phyloP scores from a whole-genome alignment of 2,888 invertebrate species.

The Ochropleura leucogaster region DNA sequence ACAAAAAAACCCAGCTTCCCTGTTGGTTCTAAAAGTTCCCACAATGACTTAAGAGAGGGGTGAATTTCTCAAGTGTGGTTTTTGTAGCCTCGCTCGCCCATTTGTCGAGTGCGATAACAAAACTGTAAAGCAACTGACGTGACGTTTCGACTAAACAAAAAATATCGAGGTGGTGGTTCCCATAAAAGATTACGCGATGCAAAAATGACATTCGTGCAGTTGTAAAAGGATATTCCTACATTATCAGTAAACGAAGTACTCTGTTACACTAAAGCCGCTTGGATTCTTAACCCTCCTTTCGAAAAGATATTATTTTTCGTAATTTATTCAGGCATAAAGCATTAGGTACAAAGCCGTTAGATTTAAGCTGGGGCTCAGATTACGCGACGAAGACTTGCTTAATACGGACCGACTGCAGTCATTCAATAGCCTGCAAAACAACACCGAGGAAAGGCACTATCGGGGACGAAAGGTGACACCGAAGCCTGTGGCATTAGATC shows the following conservation, averaged over 20 bases:
- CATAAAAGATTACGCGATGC: constrained; percentile 13
- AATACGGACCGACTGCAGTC: constrained; percentile 85
- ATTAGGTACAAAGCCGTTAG: constrained; percentile 84
- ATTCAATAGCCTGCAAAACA: constrained; percentile 88
- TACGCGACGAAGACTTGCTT: constrained; percentile 86
- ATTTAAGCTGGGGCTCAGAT: constrained; percentile 85
- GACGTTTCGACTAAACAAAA: constrained; percentile 66
- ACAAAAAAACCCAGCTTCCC: constrained; percentile 82
- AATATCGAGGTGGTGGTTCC: constrained; percentile 42
- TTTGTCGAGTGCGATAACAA: constrained; percentile 86
- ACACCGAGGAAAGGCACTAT: constrained; percentile 87
- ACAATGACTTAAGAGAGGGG: constrained; percentile 85
- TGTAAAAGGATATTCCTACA: constrained; percentile 57
- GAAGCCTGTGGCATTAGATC: constrained; percentile 82
- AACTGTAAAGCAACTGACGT: constrained; percentile 78
- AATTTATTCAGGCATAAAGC: constrained; percentile 82
- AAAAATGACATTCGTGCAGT: constrained; percentile 26
- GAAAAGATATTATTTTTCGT: constrained; percentile 79
- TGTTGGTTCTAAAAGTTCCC: constrained; percentile 84
- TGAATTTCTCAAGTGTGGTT: constrained; percentile 87
- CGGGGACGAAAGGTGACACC: constrained; percentile 88
- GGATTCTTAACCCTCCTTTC: constrained; percentile 58
- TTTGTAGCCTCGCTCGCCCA: constrained; percentile 83
- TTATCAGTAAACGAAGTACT: constrained; percentile 42
- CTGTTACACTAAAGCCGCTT: constrained; percentile 50